Evolutionary conservation across 2,888 invertebrate species (phyloP), one percentile per base, ranked within the genome.

Genomic region (Gastracanthus pulcherrimus): DNA sequence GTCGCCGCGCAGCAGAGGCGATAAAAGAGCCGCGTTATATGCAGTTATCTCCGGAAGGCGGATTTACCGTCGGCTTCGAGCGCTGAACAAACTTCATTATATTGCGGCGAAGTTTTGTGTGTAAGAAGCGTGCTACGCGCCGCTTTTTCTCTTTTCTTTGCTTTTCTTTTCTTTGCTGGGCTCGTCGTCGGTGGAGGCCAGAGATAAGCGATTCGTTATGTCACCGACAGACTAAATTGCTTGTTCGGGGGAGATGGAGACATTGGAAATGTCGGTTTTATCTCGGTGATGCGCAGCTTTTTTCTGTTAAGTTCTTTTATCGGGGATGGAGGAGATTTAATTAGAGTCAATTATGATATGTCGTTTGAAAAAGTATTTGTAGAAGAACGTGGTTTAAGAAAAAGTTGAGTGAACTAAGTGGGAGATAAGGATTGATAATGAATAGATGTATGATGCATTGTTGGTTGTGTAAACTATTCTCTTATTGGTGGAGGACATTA

Each of bases 161-260:
- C 55, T 55, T 55, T 55, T 23, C 13, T 55, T 55, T 55, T 26
- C n/a, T n/a, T n/a, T n/a, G n/a, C n/a, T n/a, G n/a, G n/a, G n/a
- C n/a, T 11, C 55, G 55, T 11, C 55, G 55, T 55, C 23, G 55
- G 23, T 13, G n/a, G n/a, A n/a, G n/a, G n/a, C n/a, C n/a, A n/a
- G n/a, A 55, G 55, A 55, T 55, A 55, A 55, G 55, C 23, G 55
- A 55, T 55, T 55, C 55, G 55, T 55, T 55, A 55, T 55, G 55
- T 55, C 55, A 55, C 55, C 55, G 55, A 23, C 55, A 55, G 55
- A 55, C 55, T 55, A 26, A 23, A 55, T 55, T 11, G 23, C 51
- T 51, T 51, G 51, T 51, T 51, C 51, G 51, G 51, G 7, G 16
- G 19, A 51, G n/a, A n/a, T n/a, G n/a, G n/a, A n/a, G n/a, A n/a